phyloP scores from a whole-genome alignment of 2,113 vertebrate species.

The Sorex araneus region DNA sequence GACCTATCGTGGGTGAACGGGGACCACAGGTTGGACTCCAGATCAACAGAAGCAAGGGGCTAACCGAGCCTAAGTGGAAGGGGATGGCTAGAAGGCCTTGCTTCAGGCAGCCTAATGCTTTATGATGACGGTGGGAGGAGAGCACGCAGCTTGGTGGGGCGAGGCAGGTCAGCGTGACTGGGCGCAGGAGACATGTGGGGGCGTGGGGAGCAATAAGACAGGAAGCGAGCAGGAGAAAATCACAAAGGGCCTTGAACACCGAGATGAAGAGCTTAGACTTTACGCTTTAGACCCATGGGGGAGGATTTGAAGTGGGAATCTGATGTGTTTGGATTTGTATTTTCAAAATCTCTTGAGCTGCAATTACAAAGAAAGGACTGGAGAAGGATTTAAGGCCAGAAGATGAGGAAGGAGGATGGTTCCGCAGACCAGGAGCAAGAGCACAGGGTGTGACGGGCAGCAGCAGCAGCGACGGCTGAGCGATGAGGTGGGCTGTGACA shows the following conservation, averaged over 20 bases:
- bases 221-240: background rate
- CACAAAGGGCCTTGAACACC: background rate
- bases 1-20: background rate
- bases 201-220: background rate
- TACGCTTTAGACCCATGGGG: background rate
- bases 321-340: slow-evolving; percentile 25
- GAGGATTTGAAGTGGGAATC: slow-evolving; percentile 30
- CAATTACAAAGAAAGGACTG: background rate
- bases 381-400: background rate
- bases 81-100: slow-evolving; percentile 17
- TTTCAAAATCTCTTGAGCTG: slow-evolving; percentile 23
- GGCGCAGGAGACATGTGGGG: background rate
- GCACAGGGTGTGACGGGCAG: background rate
- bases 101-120: background rate
- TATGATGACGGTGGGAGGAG: background rate
- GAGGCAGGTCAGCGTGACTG: background rate
- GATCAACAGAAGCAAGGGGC: background rate
- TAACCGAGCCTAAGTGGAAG: background rate
- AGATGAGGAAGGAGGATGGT: background rate
- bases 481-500: background rate
- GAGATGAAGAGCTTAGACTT: slow-evolving; percentile 11
- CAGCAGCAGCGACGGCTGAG: background rate
- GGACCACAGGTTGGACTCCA: background rate
- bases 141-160: background rate
- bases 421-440: background rate